Base-by-base conservation (phyloP, 2,113 vertebrate species). In the Scytalopus superciliaris region DNA sequence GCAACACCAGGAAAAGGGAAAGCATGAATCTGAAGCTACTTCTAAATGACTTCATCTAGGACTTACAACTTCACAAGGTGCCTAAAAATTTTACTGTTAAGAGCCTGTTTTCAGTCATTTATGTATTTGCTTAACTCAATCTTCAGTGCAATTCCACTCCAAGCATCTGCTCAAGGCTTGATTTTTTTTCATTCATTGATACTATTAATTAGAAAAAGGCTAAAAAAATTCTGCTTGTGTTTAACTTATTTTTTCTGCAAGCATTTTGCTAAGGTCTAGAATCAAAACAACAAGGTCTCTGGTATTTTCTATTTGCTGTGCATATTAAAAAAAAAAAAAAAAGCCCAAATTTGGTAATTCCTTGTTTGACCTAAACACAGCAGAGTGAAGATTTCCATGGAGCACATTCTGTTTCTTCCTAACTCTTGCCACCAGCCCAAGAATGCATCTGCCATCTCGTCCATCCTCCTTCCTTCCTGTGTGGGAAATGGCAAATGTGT, bases 181-280 rank as follows among this genome's bases (percentile, higher is more conserved):
- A 44, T 47, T 77, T 73, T 42, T 89, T 85, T 83, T 73, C 15
- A 60, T 88, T 90, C 53, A 73, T 56, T 66, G 63, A 92, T 85
- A 83, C 19, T 44, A 45, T 79, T 84, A 56, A 95, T 86, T 73
- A 94, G 72, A 94, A 80, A 11, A 80, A 93, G 14, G 19, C 60
- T 82, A 75, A 93, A 90, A 93, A 92, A 94, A 91, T 8, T 66
- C 39, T 75, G 27, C 66, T 70, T 0, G 17, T 47, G 45, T 42
- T 94, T 66, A 92, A 82, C 57, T 57, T 83, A 62, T 69, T 83
- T 78, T 81, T 83, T 31, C 30, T 3, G 18, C 33, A 42, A 86
- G 19, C 35, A 76, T 87, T 92, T 95, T 10, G 62, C 42, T 67
- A 70, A 93, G 44, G 40, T 73, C 66, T 87, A 84, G 49, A 90